phyloP scores from a whole-genome alignment of 2,888 invertebrate genomes.

The Eumacrocentrus americanus region DNA sequence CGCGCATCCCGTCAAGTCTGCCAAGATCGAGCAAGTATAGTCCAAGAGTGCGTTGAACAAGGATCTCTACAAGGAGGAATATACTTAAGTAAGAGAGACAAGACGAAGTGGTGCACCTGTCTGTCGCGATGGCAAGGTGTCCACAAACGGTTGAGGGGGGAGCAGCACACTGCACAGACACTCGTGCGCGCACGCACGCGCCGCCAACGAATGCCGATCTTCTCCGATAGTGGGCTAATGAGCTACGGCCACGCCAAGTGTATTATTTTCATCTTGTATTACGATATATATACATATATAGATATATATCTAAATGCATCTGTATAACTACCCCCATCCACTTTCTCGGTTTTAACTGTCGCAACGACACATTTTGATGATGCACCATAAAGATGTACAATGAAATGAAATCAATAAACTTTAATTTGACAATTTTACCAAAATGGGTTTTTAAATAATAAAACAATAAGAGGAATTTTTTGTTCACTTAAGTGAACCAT shows the following conservation, averaged over 20 bases:
- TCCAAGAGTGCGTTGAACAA: constrained; percentile 12
- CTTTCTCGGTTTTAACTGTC: too few species aligned
- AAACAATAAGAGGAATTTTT: too few species aligned
- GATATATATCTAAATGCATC: too few species aligned
- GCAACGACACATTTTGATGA: too few species aligned
- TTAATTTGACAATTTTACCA: background rate
- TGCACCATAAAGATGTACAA: constrained; percentile 10
- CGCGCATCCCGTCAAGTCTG: constrained; percentile 25
- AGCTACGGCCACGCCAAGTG: constrained; percentile 44
- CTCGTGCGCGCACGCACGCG: constrained; percentile 43
- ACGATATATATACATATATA: constrained; percentile 14
- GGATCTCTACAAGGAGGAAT: constrained; percentile 9
- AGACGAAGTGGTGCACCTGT: constrained; percentile 47
- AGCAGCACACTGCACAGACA: constrained; percentile 20
- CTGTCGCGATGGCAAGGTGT: constrained; percentile 48
- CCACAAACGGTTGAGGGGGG: constrained; percentile 21
- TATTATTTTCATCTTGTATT: constrained; percentile 24
- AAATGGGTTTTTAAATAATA: too few species aligned
- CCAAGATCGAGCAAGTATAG: too few species aligned
- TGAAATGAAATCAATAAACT: background rate
- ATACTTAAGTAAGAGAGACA: constrained; percentile 27
- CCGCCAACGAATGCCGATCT: constrained; percentile 47
- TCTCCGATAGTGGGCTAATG: constrained; percentile 52
- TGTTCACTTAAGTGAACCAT: too few species aligned
- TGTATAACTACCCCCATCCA: too few species aligned